Percentiles rank a stretch among this genome's conserved stretches.
phyloP scores from a whole-genome alignment of 2,888 invertebrate genomes.

The Melieria picta region DNA sequence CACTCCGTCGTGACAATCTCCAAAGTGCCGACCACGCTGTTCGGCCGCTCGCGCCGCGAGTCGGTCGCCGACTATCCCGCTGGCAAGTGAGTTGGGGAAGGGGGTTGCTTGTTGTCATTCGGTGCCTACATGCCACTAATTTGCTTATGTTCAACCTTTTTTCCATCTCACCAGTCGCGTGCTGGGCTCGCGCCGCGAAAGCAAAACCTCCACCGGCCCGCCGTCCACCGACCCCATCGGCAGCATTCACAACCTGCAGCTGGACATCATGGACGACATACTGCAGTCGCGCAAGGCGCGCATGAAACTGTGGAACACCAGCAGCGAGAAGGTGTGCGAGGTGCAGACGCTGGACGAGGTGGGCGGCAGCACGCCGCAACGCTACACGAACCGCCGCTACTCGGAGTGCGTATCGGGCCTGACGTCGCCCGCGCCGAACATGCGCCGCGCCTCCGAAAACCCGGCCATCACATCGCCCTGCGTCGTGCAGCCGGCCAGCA shows the following conservation, averaged over 20 bases:
- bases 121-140: slow-evolving; percentile 39
- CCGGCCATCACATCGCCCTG: slow-evolving; percentile 68
- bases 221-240: slow-evolving; percentile 79
- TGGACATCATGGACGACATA: slow-evolving; percentile 91
- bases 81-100: slow-evolving; percentile 65
- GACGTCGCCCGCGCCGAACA: slow-evolving; percentile 69
- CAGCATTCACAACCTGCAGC: slow-evolving; percentile 83
- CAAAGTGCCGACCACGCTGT: slow-evolving; percentile 79
- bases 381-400: slow-evolving; percentile 74
- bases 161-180: slow-evolving; percentile 61
- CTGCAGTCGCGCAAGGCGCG: slow-evolving; percentile 83
- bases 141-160: slow-evolving; percentile 56
- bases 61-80: slow-evolving; percentile 82
- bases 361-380: slow-evolving; percentile 68
- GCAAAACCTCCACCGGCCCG: slow-evolving; percentile 70
- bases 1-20: slow-evolving; percentile 90
- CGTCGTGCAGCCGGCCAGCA: slow-evolving; percentile 48
- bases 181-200: slow-evolving; percentile 61
- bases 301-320: slow-evolving; percentile 86
- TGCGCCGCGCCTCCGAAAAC: slow-evolving; percentile 78
- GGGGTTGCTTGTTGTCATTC: slow-evolving; percentile 56
- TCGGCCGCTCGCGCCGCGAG: slow-evolving; percentile 82
- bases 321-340: slow-evolving; percentile 83
- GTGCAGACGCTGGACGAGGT: slow-evolving; percentile 82
- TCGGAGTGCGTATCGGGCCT: slow-evolving; percentile 74